Base-by-base conservation (phyloP, 2,113 vertebrate genomes). In the Aythya baeri region DNA sequence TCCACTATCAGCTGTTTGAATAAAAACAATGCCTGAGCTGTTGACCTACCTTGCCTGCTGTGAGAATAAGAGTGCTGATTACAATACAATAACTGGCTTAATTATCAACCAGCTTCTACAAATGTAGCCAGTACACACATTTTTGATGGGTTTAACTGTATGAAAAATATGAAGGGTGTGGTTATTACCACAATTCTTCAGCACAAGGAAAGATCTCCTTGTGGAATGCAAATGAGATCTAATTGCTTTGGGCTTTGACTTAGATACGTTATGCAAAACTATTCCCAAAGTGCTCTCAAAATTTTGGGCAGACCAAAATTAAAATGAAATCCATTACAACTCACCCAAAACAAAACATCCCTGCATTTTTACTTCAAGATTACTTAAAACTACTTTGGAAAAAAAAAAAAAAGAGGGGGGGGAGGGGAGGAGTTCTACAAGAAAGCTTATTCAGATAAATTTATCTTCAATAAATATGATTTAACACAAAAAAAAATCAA, bases 51-150 rank as follows among this genome's bases (percentile, higher is more conserved):
- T 82, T 75, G 32, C 34, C 52, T 86, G 23, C 50, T 78, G 62
- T 52, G 55, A 79, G 57, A 84, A 38, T 82, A 54, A 86, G 43
- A 81, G 26, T 66, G 23, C 17, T 74, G 77, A 83, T 86, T 86
- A 83, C 41, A 82, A 86, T 66, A 83, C 31, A 89, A 44, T 75
- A 86, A 61, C 67, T 74, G 58, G 81, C 13, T 86, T 91, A 78
- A 63, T 91, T 82, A 85, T 93, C 71, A 88, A 77, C 66, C 59
- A 78, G 71, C 71, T 95, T 85, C 81, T 85, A 85, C 65, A 85
- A 82, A 88, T 59, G 29, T 32, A 91, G 55, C 34, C 76, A 74
- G 73, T 74, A 78, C 38, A 78, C 49, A 79, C 34, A 70, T 38
- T 91, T 74, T 88, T 74, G 57, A 75, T 49, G 32, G 6, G 31